Conservation (phyloP, 1,140 invertebrate genomes). For the Leptinotarsa lineolata region DNA sequence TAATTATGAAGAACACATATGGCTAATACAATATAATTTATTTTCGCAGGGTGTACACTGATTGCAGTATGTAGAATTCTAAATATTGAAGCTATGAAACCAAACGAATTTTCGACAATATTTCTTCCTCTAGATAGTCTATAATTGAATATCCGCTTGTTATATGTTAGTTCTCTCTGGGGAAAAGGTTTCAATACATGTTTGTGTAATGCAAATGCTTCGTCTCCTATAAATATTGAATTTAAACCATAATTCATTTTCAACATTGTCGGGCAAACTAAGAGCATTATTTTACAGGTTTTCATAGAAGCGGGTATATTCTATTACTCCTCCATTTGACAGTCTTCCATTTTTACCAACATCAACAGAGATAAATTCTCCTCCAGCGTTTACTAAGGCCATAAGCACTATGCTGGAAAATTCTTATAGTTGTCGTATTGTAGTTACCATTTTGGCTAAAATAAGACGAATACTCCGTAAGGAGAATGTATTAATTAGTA, state of each 20-base stretch:
- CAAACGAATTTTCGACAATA: conserved; percentile 28
- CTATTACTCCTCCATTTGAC: conserved; percentile 14
- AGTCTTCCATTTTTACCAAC: conserved; percentile 22
- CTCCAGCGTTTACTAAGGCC: conserved; percentile 8
- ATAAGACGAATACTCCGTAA: too few species aligned
- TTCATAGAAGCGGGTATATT: not conserved
- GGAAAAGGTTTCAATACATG: conserved; percentile 30
- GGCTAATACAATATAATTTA: conserved; percentile 12
- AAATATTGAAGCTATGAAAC: conserved; percentile 27
- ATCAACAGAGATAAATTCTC: conserved; percentile 24
- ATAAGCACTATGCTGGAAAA: not conserved
- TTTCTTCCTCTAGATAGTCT: conserved; percentile 17
- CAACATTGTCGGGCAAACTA: not conserved
- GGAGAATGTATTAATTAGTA: too few species aligned
- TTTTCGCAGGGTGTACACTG: conserved; percentile 19
- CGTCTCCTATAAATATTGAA: conserved; percentile 24
- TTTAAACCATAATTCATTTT: conserved; percentile 2
- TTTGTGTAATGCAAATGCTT: conserved; percentile 26
- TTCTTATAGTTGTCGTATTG: not conserved
- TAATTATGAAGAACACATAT: conserved; percentile 32
- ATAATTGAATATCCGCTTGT: conserved; percentile 24
- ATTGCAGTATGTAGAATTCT: conserved; percentile 24
- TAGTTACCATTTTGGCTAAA: not conserved
- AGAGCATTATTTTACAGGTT: not conserved
- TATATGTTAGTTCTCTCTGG: conserved; percentile 11